These are phyloP conservation scores for Cyanistes caeruleus DNA, from an alignment of 2,113 vertebrate species.

Conservation along the genomic window DNA sequence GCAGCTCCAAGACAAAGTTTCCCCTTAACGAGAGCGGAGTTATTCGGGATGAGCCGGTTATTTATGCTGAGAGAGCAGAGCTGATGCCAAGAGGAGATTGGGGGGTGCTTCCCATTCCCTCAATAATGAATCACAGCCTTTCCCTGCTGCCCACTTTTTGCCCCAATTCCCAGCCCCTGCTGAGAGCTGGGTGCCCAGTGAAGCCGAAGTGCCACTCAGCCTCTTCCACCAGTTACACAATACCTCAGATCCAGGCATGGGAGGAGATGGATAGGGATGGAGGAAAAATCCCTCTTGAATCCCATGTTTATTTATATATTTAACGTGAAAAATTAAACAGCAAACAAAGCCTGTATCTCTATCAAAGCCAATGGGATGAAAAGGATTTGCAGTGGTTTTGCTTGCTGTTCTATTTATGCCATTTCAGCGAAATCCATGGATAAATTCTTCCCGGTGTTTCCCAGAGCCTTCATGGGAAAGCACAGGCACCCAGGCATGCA, in stretches of 20 bases:
- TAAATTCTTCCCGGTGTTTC: neutral
- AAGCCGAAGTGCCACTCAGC: neutral
- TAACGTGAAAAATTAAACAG: neutral
- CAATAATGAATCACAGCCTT: neutral
- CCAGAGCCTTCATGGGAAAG: neutral
- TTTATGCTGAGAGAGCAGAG: neutral
- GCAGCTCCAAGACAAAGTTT: neutral
- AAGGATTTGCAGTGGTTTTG: neutral
- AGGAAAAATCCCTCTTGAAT: neutral
- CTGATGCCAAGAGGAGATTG: neutral
- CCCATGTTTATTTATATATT: neutral
- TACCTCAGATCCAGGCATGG: neutral
- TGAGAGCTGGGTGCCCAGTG: neutral
- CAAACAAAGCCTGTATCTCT: neutral
- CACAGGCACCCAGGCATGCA: neutral
- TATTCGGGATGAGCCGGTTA: neutral
- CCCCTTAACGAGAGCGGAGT: neutral
- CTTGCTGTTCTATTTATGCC: neutral
- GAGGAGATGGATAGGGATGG: neutral
- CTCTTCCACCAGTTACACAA: neutral
- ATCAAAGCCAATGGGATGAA: conserved; percentile 15
- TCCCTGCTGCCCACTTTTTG: neutral
- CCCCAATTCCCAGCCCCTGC: neutral
- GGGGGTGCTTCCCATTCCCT: neutral
- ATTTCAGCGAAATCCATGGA: neutral